phyloP scores from a whole-genome alignment of 2,113 vertebrate species.

The Clarias batrachus region DNA sequence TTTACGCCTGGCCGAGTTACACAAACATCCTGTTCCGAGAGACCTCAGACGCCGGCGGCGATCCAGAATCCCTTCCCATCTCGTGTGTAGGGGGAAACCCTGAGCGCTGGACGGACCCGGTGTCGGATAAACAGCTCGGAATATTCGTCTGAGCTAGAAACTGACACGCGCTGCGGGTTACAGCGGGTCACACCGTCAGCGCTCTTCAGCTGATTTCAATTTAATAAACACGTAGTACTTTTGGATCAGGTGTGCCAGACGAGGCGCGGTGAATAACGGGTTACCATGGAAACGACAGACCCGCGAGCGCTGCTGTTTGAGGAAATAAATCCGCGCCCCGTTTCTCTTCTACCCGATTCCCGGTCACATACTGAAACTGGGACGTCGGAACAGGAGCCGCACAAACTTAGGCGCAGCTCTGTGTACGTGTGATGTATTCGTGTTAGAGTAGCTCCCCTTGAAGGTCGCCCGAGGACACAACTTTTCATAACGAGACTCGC shows the following conservation, averaged over 20 bases:
- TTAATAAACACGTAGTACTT: neutral
- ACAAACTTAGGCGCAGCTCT: too few relatives aligned
- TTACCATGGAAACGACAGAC: too few relatives aligned
- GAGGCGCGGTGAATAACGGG: neutral
- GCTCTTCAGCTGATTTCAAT: neutral
- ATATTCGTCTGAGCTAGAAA: neutral
- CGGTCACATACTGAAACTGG: too few relatives aligned
- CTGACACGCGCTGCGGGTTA: neutral
- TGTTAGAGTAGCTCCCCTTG: too few relatives aligned
- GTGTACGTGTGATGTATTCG: too few relatives aligned
- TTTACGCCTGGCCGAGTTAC: constrained; percentile 4
- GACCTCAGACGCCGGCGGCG: neutral
- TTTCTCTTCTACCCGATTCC: too few relatives aligned
- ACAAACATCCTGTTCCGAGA: neutral
- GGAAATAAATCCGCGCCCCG: too few relatives aligned
- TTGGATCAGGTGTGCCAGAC: neutral
- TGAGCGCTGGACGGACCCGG: neutral
- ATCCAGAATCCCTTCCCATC: neutral
- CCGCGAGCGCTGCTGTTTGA: too few relatives aligned
- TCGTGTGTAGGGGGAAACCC: neutral
- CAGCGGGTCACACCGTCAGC: neutral
- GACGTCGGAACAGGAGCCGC: too few relatives aligned
- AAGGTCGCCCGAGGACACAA: too few relatives aligned
- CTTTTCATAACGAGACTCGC: too few relatives aligned
- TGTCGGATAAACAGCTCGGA: neutral